Conservation (phyloP, 2,888 invertebrate genomes). For the Lypha dubia region DNA sequence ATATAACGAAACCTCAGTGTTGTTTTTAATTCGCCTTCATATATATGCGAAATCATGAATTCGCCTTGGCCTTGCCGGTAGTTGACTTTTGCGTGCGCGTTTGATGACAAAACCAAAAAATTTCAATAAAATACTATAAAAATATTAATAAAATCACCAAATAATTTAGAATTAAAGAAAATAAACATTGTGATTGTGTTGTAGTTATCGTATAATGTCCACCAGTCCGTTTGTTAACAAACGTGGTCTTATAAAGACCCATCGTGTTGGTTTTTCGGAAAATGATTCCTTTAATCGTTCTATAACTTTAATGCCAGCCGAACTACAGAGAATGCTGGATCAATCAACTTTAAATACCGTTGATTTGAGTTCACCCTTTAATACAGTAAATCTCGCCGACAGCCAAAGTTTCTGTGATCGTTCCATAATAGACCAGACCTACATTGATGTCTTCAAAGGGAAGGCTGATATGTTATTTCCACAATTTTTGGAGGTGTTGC, state of each 20-base stretch:
- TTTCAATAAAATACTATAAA: no score
- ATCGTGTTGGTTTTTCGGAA: conserved; percentile 28
- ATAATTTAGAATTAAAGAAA: neutral
- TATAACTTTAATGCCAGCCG: conserved; percentile 77
- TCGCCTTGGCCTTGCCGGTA: no score
- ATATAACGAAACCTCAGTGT: no score
- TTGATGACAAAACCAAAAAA: no score
- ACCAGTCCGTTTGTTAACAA: conserved; percentile 73
- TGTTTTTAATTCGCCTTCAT: no score
- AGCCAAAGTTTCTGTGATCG: conserved; percentile 69
- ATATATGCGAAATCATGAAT: no score
- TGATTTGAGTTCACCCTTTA: conserved; percentile 59
- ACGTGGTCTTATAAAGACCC: conserved; percentile 71
- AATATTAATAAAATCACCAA: no score
- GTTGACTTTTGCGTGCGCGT: no score
- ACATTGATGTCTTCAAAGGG: conserved; percentile 73
- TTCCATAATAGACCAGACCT: conserved; percentile 64
- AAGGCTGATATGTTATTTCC: conserved; percentile 80
- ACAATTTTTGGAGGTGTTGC: conserved; percentile 82
- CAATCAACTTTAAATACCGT: conserved; percentile 66
- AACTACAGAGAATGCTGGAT: conserved; percentile 76
- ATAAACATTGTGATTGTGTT: neutral
- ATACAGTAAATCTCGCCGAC: conserved; percentile 64
- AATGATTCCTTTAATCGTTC: conserved; percentile 74
- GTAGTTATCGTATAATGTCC: conserved; percentile 62